Base-by-base conservation (phyloP, 1,140 invertebrate species). In the Halotydeus destructor region DNA sequence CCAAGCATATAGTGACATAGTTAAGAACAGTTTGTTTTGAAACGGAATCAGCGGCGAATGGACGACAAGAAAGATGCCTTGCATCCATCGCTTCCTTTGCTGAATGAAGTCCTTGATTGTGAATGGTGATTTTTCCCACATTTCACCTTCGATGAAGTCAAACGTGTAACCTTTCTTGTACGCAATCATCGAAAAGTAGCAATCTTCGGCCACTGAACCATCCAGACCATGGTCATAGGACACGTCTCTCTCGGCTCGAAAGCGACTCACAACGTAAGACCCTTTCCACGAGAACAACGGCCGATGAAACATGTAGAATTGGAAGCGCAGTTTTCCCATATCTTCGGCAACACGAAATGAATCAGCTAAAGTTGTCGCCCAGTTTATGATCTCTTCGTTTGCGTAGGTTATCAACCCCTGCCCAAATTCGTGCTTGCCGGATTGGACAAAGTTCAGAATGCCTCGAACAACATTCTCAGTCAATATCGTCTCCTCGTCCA, bases 341-440 rank as follows among this genome's bases (percentile, higher is more conserved):
- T 93, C 86, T 60, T 93, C 86, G 22, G 84, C 82, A 1, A 97
- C 91, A 50, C 91, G 69, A 59, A 94, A 94, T 53, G 80, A 85
- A 59, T 97, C 91, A 4, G 85, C 86, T 33, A 97, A 61, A 0
- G 91, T 97, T 2, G 89, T 96, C 23, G 94, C 64, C 88, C 88
- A 94, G 58, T 94, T 96, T 22, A 94, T 79, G 44, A 96, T 57
- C 21, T 84, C 72, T 59, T 89, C 88, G 60, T 93, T 93, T 1
- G 88, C 88, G 65, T 97, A 98, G 3, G 88, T 96, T 41, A 98
- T 94, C 9, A 97, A 66, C 2, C 91, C 91, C 67, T 98, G 91
- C 0, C 91, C 91, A 65, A 97, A 94, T 45, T 85, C 76, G 63
- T 93, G 79, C 59, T 82, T 85, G 0, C 86, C 88, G 62, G 93